These are phyloP conservation scores for Glyphotaelius pellucidus DNA, from an alignment of 2,888 invertebrate species.

Conservation along the genomic window DNA sequence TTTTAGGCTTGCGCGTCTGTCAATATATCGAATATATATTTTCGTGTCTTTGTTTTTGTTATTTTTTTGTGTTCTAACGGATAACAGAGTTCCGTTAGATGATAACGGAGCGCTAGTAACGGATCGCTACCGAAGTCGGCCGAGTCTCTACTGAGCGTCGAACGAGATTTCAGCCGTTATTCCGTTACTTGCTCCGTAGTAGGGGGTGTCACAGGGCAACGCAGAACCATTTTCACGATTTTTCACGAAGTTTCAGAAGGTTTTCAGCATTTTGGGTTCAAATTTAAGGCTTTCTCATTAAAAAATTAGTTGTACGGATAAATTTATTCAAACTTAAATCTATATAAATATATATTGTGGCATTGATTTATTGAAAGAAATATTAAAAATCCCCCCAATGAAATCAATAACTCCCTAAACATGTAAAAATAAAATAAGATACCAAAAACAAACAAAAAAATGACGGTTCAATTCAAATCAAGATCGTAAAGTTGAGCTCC, in stretches of 20 bases:
- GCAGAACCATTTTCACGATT: neutral
- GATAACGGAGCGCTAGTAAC: constrained; percentile 29
- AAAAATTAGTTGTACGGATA: neutral
- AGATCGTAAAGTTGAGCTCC: too few species aligned
- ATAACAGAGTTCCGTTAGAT: constrained; percentile 22
- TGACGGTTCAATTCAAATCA: too few species aligned
- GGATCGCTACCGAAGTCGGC: constrained; percentile 30
- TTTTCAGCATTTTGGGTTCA: neutral
- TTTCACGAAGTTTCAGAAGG: neutral
- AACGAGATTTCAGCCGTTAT: neutral
- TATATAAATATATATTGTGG: too few species aligned
- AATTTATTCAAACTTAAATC: too few species aligned
- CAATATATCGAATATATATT: neutral
- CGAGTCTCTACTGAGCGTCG: constrained; percentile 24
- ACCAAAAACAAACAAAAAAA: too few species aligned
- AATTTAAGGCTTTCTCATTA: neutral
- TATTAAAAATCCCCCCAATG: too few species aligned
- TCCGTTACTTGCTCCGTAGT: neutral
- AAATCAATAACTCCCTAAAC: too few species aligned
- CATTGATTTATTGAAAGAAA: too few species aligned
- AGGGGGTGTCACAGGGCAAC: neutral
- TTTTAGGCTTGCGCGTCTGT: neutral
- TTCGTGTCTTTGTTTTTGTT: constrained; percentile 18
- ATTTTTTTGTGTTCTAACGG: constrained; percentile 17
- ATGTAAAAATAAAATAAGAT: too few species aligned